These are phyloP conservation scores for Panurus biarmicus DNA, from an alignment of 2,113 vertebrate genomes.

Conservation along the genomic window DNA sequence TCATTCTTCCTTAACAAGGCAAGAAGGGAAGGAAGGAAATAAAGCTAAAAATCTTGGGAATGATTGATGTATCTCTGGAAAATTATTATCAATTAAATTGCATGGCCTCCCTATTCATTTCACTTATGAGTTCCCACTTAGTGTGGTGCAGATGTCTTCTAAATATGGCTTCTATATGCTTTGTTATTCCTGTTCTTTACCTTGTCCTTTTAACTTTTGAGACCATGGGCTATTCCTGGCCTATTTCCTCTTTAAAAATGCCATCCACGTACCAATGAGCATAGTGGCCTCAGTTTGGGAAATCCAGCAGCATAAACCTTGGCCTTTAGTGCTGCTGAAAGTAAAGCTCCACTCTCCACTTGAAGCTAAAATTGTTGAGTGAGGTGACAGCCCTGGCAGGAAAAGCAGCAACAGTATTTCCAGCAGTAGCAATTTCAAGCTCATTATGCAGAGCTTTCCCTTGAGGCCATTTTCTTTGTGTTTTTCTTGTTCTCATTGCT, in stretches of 20 bases:
- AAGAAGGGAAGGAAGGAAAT: not conserved
- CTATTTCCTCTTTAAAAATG: not conserved
- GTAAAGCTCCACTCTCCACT: not conserved
- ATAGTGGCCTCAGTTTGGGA: not conserved
- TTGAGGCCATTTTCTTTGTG: slow-evolving; percentile 37
- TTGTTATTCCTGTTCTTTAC: not conserved
- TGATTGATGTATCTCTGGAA: not conserved
- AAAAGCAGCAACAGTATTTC: slow-evolving; percentile 32
- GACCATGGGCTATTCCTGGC: not conserved
- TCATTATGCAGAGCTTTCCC: slow-evolving; percentile 55
- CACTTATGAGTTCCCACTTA: not conserved
- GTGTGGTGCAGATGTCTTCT: not conserved
- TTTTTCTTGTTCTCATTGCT: slow-evolving; percentile 45
- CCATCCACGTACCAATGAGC: not conserved
- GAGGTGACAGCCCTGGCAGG: slow-evolving; percentile 31
- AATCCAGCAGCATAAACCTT: not conserved
- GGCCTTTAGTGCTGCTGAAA: not conserved
- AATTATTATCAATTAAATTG: not conserved
- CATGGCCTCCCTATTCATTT: not conserved
- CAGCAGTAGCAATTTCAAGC: slow-evolving; percentile 53
- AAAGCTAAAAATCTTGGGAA: not conserved
- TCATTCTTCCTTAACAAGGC: not conserved
- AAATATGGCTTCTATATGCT: not conserved
- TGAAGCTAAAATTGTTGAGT: slow-evolving; percentile 16
- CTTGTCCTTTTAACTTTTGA: not conserved